Conservation (phyloP, 1,140 invertebrate species). For the Drosophila quadrilineata region DNA sequence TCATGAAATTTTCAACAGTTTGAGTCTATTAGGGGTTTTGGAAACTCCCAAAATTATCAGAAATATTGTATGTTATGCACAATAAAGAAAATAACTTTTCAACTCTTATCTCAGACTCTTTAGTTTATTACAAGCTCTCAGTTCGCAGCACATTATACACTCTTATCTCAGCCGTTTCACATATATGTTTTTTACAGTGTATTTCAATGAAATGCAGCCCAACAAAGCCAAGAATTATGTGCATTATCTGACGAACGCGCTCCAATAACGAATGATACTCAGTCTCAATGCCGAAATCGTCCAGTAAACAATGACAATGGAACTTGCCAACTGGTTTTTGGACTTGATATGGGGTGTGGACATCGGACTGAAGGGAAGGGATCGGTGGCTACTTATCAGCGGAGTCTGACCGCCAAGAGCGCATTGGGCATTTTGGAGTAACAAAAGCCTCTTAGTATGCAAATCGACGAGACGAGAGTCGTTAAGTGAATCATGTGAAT, state of each 20-base stretch:
- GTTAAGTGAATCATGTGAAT: slow-evolving; percentile 67
- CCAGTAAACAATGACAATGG: slow-evolving; percentile 20
- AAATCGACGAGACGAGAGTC: slow-evolving; percentile 58
- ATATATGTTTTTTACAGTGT: slow-evolving; percentile 5
- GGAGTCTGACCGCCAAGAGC: slow-evolving; percentile 4
- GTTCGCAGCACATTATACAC: no score
- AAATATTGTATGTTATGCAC: no score
- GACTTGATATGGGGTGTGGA: neutral
- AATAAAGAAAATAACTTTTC: no score
- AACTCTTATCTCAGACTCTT: no score
- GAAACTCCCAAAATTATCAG: no score
- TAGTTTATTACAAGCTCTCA: no score
- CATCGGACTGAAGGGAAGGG: no score
- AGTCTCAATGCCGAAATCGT: slow-evolving; percentile 12
- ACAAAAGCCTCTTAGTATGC: slow-evolving; percentile 76
- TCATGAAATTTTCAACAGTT: neutral
- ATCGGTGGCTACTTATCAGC: slow-evolving; percentile 21
- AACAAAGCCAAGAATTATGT: slow-evolving; percentile 62
- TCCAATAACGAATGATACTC: slow-evolving; percentile 21
- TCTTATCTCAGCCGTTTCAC: neutral
- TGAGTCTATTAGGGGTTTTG: no score
- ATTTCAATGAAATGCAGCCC: slow-evolving; percentile 51
- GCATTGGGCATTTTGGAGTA: slow-evolving; percentile 26
- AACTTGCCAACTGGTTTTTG: slow-evolving; percentile 21
- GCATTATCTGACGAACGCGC: slow-evolving; percentile 46